Conservation (phyloP, 2,888 invertebrate genomes). For the Sepioteuthis lessoniana region DNA sequence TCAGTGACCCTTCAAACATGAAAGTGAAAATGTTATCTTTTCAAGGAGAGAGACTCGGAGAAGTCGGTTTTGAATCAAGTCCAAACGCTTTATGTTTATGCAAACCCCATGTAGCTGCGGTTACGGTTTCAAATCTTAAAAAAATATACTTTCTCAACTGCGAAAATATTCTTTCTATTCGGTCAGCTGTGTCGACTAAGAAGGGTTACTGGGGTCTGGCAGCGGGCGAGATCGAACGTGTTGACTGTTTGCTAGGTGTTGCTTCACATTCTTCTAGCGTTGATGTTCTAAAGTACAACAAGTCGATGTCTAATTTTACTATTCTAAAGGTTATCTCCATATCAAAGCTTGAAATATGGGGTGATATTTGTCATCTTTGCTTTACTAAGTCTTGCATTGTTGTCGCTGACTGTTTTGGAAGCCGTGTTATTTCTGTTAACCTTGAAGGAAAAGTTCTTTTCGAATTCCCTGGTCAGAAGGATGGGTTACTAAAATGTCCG, state of each 20-base stretch:
- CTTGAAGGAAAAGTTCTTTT: not conserved
- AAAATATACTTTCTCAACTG: slow-evolving; percentile 24
- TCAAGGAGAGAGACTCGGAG: not conserved
- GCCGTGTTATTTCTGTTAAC: not conserved
- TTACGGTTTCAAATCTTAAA: not conserved
- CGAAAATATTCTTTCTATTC: not conserved
- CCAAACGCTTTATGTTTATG: slow-evolving; percentile 6
- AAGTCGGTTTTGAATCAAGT: not conserved
- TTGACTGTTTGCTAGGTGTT: not conserved
- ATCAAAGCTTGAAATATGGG: not conserved
- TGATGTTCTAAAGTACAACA: not conserved
- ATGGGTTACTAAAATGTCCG: not conserved
- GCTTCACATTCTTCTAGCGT: not conserved
- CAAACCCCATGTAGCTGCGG: not conserved
- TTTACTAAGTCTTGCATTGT: not conserved
- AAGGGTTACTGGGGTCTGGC: slow-evolving; percentile 7
- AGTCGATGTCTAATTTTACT: not conserved
- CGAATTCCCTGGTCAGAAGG: not conserved
- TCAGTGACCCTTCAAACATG: not conserved
- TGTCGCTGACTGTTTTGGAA: slow-evolving; percentile 34
- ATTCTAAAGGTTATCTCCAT: not conserved
- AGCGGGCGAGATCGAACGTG: not conserved
- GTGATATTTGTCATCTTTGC: not conserved
- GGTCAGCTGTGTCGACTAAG: not conserved
- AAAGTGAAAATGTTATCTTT: slow-evolving; percentile 34